Percentiles rank a stretch among this genome's conserved stretches.
Evolutionary conservation across 2,113 vertebrate species (phyloP).

Genomic region (Corythornis madagascariensis): DNA sequence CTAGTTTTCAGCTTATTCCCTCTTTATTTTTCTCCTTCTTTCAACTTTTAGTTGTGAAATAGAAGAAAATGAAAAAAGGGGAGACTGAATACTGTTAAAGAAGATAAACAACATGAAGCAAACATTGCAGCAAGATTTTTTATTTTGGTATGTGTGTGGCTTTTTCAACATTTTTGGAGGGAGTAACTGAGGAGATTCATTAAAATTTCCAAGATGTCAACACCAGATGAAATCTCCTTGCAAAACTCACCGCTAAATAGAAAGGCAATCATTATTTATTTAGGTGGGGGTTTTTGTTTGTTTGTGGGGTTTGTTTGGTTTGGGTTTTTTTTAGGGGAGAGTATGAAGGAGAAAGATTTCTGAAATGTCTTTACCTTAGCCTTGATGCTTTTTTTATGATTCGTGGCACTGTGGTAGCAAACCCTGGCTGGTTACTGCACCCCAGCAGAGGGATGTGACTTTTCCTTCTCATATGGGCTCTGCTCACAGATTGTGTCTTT

Average conservation of each 20-base stretch:
- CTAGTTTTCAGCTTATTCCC: background rate
- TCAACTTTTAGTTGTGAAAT: background rate
- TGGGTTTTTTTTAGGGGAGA: background rate
- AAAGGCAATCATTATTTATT: background rate
- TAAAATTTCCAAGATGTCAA: slow-evolving; percentile 29
- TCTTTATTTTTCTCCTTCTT: background rate
- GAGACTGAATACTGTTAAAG: background rate
- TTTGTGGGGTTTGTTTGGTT: background rate
- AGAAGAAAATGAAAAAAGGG: background rate
- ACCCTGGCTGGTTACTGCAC: background rate
- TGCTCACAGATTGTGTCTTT: background rate
- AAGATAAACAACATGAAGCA: slow-evolving; percentile 3
- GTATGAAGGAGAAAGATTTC: background rate
- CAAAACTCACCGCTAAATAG: background rate
- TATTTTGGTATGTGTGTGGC: background rate
- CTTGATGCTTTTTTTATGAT: background rate
- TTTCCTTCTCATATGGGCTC: background rate
- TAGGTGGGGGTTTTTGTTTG: too few relatives aligned
- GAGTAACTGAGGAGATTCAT: background rate
- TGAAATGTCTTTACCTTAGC: background rate
- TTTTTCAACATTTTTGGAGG: slow-evolving; percentile 15
- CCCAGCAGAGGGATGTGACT: background rate
- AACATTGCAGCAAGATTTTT: background rate
- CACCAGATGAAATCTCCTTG: slow-evolving; percentile 25
- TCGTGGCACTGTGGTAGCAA: background rate